phyloP scores from a whole-genome alignment of 2,888 invertebrate genomes.

The Temnothorax ravouxi region DNA sequence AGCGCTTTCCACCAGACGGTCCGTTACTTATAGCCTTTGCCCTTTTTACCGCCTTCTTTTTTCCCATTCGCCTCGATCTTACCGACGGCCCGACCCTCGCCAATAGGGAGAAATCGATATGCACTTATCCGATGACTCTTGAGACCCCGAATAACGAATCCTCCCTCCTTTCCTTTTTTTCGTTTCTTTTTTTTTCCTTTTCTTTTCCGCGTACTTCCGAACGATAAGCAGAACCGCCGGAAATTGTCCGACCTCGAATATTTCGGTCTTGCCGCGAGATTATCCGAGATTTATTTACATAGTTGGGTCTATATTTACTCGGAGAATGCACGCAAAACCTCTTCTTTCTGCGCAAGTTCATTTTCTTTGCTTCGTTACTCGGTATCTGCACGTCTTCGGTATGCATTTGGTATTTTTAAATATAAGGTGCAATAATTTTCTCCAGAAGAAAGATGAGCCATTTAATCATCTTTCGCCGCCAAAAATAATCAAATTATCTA shows the following conservation, averaged over 20 bases:
- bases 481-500: not conserved
- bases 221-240: slow-evolving; percentile 58
- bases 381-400: not conserved
- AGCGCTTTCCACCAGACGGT: slow-evolving; percentile 85
- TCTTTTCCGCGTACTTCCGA: slow-evolving; percentile 37
- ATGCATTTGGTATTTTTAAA: not conserved
- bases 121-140: slow-evolving; percentile 80
- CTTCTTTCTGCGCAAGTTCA: not conserved
- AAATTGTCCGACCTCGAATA: slow-evolving; percentile 52
- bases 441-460: not conserved
- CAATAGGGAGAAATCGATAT: slow-evolving; percentile 82
- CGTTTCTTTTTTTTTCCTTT: not conserved
- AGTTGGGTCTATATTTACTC: slow-evolving; percentile 15
- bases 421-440: not conserved
- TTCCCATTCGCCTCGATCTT: slow-evolving; percentile 78
- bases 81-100: slow-evolving; percentile 71
- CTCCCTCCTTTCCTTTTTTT: slow-evolving; percentile 25
- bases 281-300: slow-evolving; percentile 25
- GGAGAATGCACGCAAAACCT: not conserved
- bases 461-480: not conserved
- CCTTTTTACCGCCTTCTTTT: slow-evolving; percentile 81
- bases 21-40: slow-evolving; percentile 85
- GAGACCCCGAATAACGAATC: slow-evolving; percentile 68
- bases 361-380: not conserved
- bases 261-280: slow-evolving; percentile 16